Conservation (phyloP, 2,113 vertebrate genomes). For the Ploceus nigricollis region DNA sequence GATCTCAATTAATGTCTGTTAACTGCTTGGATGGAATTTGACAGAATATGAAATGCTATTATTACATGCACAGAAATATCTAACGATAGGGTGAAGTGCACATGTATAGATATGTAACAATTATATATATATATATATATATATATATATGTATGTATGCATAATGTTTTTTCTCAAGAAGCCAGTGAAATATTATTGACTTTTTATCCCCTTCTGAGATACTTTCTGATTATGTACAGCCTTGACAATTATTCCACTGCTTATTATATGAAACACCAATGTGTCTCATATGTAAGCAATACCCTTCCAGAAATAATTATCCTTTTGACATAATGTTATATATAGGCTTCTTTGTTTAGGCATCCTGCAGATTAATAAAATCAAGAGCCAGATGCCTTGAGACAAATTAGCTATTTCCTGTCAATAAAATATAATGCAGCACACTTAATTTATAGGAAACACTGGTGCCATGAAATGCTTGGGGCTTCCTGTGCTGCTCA, state of each 20-base stretch:
- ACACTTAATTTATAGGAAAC: slow-evolving; percentile 44
- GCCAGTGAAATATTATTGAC: neutral
- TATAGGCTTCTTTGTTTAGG: neutral
- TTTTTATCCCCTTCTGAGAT: neutral
- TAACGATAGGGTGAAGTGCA: neutral
- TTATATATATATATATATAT: no score
- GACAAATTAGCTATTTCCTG: slow-evolving; percentile 30
- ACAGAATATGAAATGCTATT: neutral
- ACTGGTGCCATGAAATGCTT: slow-evolving; percentile 2
- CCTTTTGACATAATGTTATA: neutral
- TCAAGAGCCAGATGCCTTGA: slow-evolving; percentile 14
- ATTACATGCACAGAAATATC: neutral
- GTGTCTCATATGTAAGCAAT: neutral
- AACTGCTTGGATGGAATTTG: neutral
- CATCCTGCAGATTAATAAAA: slow-evolving; percentile 49
- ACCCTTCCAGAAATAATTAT: slow-evolving; percentile 12
- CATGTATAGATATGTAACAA: neutral
- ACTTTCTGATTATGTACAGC: neutral
- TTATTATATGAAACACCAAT: neutral
- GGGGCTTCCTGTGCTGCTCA: neutral
- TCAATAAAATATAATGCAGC: slow-evolving; percentile 44
- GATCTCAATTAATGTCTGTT: neutral
- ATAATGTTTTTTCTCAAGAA: neutral
- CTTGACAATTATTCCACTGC: neutral
- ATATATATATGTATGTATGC: neutral